These are phyloP conservation scores for Heliconius hermathena DNA, from an alignment of 1,140 invertebrate species.

Conservation along the genomic window DNA sequence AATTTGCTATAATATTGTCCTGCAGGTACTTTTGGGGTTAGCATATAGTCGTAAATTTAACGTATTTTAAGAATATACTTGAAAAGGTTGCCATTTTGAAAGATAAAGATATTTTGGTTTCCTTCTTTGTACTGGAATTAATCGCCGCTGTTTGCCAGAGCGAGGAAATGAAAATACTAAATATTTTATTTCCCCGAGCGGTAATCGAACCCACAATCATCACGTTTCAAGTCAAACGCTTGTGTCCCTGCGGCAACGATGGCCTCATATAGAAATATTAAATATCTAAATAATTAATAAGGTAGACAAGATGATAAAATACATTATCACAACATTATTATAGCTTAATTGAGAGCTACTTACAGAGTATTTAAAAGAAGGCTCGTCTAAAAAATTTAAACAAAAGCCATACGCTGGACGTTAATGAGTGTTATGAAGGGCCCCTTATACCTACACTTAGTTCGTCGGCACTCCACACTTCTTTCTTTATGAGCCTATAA, in stretches of 20 bases:
- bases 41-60: constrained; percentile 5
- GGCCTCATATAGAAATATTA: too few relatives aligned
- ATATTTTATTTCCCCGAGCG: neutral
- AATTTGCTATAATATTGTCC: constrained; percentile 24
- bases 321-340: neutral
- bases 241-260: too few relatives aligned
- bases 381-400: neutral
- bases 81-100: neutral
- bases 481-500: neutral
- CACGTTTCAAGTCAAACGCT: neutral
- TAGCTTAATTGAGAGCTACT: neutral
- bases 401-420: neutral
- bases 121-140: too few relatives aligned
- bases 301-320: too few relatives aligned
- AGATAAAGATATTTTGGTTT: neutral
- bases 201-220: neutral
- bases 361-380: too few relatives aligned
- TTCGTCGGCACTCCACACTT: neutral
- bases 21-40: neutral
- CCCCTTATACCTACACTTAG: neutral
- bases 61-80: neutral
- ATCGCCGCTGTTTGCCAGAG: neutral
- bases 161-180: neutral
- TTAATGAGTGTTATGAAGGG: neutral
- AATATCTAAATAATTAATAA: too few relatives aligned